Evolutionary conservation across 2,797 vertebrate genomes (phyloP).

Genomic region (Acanthiza pusilla): DNA sequence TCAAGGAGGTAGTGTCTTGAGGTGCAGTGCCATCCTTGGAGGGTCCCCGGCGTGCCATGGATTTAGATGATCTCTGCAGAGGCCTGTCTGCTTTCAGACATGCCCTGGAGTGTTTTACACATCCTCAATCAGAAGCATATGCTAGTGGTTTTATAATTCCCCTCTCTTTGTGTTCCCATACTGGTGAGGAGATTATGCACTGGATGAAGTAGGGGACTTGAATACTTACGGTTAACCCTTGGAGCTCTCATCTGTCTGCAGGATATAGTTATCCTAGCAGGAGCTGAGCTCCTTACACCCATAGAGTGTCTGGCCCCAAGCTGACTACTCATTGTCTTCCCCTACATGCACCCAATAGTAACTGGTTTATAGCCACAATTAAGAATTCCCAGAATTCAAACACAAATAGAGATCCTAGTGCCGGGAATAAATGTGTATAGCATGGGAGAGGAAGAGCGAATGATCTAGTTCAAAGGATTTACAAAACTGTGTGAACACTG

Average conservation of each 20-base stretch:
- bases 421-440: not conserved
- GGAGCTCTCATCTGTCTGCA: not conserved
- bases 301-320: not conserved
- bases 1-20: not conserved
- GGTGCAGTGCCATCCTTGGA: not conserved
- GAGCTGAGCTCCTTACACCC: not conserved
- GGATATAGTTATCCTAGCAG: not conserved
- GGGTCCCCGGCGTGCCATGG: not conserved
- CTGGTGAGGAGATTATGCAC: not conserved
- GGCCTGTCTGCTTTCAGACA: not conserved
- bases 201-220: not conserved
- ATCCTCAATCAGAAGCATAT: not conserved
- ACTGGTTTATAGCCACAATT: not conserved
- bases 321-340: not conserved
- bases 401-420: not conserved
- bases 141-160: not conserved
- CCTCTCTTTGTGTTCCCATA: not conserved
- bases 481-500: not conserved
- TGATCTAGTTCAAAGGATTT: not conserved
- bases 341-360: rapidly evolving
- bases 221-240: not conserved
- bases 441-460: not conserved
- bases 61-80: not conserved
- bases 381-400: not conserved
- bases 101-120: not conserved